These are phyloP conservation scores for Eustalomyia histrio DNA, from an alignment of 2,888 invertebrate species.

Conservation along the genomic window DNA sequence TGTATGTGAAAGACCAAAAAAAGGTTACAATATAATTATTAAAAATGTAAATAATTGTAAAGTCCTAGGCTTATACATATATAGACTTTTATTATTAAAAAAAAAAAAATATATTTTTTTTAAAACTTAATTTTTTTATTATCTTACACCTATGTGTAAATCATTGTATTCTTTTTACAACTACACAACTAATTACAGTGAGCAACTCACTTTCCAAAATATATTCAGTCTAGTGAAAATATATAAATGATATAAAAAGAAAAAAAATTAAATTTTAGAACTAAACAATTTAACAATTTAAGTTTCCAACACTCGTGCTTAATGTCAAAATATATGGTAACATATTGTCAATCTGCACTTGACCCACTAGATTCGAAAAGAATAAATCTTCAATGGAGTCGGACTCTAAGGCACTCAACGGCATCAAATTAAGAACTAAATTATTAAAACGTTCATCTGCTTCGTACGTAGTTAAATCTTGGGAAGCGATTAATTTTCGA, in stretches of 20 bases:
- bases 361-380: constrained; percentile 94
- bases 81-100: too few relatives aligned
- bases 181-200: constrained; percentile 45
- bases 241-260: constrained; percentile 56
- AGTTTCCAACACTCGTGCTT: constrained; percentile 71
- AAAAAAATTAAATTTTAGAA: not conserved
- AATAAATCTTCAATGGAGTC: constrained; percentile 93
- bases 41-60: too few relatives aligned
- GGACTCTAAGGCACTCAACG: constrained; percentile 86
- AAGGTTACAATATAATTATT: too few relatives aligned
- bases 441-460: constrained; percentile 81
- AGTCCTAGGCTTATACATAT: too few relatives aligned
- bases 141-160: not conserved
- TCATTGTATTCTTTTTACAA: not conserved
- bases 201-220: constrained; percentile 39
- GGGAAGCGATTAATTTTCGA: constrained; percentile 68
- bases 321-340: constrained; percentile 92
- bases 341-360: constrained; percentile 96
- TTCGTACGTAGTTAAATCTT: constrained; percentile 54
- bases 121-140: not conserved
- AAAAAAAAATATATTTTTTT: not conserved
- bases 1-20: too few relatives aligned
- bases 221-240: constrained; percentile 61
- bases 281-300: constrained; percentile 57
- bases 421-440: constrained; percentile 82